Percentiles rank a stretch among this genome's conserved stretches.
phyloP scores from a whole-genome alignment of 2,888 invertebrate species.

The Adelphocoris suturalis region DNA sequence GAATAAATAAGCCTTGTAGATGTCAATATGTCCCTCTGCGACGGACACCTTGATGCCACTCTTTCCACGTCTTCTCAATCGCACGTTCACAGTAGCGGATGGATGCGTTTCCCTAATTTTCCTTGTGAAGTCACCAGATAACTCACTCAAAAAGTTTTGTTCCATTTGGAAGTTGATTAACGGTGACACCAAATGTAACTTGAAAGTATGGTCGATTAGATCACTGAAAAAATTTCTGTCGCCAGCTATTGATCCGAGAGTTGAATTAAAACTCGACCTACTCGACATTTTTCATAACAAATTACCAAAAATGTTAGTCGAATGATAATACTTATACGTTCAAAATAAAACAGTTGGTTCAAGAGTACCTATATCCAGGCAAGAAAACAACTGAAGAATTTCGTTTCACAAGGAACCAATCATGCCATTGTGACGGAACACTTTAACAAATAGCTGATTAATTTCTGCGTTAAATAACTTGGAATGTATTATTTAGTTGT shows the following conservation, averaged over 20 bases:
- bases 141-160: not conserved
- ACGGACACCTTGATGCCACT: not conserved
- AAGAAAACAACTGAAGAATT: too few species aligned
- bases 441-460: too few species aligned
- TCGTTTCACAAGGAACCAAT: too few species aligned
- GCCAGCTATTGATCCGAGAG: not conserved
- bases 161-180: not conserved
- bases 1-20: not conserved
- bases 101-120: not conserved
- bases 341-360: too few species aligned
- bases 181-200: not conserved
- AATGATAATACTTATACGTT: too few species aligned
- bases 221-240: not conserved
- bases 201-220: not conserved
- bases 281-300: not conserved
- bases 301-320: not conserved
- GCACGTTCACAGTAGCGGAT: not conserved
- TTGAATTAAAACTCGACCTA: not conserved
- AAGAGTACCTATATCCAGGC: too few species aligned
- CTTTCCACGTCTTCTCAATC: not conserved
- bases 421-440: too few species aligned
- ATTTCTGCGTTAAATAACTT: too few species aligned
- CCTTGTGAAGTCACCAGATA: not conserved
- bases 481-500: too few species aligned
- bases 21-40: not conserved